Base-by-base conservation (phyloP, 2,113 vertebrate genomes). In the Lucifuga dentata region DNA sequence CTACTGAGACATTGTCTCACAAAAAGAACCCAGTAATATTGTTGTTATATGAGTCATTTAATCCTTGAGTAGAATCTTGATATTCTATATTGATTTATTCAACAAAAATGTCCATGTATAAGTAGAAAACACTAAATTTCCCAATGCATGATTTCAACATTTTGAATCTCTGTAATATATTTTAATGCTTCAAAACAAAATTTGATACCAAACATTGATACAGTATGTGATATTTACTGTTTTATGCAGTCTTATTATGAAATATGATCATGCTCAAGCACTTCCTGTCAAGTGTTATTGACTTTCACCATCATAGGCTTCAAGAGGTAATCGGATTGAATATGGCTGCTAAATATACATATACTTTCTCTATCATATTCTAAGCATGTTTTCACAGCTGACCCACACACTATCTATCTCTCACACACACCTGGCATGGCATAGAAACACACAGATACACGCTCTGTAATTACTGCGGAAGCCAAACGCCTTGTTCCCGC, bases 401-500 rank as follows among this genome's bases (percentile, higher is more conserved):
- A 68, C 70, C 46, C 23, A n/a, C 26, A 32, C 58, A 36, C 41
- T 48, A 49, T 33, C 12, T 40, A 43, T 45, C 35, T 68, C 41
- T 39, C 45, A 66, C 44, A 68, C 78, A 72, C 77, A 80, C 81
- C 71, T 74, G 72, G 57, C 61, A 40, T 82, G 66, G 68, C 69
- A 60, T 75, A 79, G 52, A 84, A 66, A 46, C 23, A 40, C 36
- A 29, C 17, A 49, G 33, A 23, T 77, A 67, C 73, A 76, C 5
- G 11, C 56, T 55, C 83, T 87, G 65, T 86, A 80, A 90, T 86
- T 89, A 84, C 83, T 71, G 89, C 73, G 68, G 83, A 89, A 87
- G 88, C 88, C 81, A 75, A 77, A 76, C 53, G 73, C 48, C 79
- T 78, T 76, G 80, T 73, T 71, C 70, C 86, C 86, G 81, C 88